Conservation (phyloP, 2,113 vertebrate genomes). For the Emydura subglobosa region DNA sequence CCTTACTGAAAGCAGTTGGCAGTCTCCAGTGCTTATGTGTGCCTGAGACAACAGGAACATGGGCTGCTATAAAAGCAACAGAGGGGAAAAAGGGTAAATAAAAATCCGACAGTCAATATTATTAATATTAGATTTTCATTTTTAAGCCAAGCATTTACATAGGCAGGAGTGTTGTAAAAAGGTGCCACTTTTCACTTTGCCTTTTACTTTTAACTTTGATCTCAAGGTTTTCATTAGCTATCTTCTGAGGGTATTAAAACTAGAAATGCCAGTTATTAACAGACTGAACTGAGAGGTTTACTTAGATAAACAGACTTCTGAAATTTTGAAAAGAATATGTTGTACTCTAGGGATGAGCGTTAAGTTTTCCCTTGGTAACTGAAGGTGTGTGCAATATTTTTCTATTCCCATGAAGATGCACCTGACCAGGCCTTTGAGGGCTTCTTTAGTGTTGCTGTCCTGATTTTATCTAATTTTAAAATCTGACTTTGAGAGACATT, state of each 20-base stretch:
- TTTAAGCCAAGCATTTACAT: not conserved
- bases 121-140: conserved; percentile 40
- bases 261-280: conserved; percentile 9
- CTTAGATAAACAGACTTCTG: not conserved
- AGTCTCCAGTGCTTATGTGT: conserved; percentile 23
- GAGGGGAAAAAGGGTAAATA: conserved; percentile 40
- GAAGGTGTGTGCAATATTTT: not conserved
- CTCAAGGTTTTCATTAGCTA: not conserved
- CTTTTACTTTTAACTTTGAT: conserved; percentile 2
- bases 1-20: conserved; percentile 54
- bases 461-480: not conserved
- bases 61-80: conserved; percentile 23
- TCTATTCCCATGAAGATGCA: not conserved
- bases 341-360: not conserved
- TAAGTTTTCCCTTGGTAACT: not conserved
- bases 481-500: not conserved
- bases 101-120: conserved; percentile 14
- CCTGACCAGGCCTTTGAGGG: not conserved
- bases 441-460: not conserved
- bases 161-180: not conserved
- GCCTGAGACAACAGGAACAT: conserved; percentile 44
- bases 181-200: conserved; percentile 36
- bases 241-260: not conserved
- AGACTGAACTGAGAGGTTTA: accelerated
- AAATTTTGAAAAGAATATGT: not conserved